Evolutionary conservation across 2,888 invertebrate species (phyloP).

Genomic region (Andrena hattorfiana): DNA sequence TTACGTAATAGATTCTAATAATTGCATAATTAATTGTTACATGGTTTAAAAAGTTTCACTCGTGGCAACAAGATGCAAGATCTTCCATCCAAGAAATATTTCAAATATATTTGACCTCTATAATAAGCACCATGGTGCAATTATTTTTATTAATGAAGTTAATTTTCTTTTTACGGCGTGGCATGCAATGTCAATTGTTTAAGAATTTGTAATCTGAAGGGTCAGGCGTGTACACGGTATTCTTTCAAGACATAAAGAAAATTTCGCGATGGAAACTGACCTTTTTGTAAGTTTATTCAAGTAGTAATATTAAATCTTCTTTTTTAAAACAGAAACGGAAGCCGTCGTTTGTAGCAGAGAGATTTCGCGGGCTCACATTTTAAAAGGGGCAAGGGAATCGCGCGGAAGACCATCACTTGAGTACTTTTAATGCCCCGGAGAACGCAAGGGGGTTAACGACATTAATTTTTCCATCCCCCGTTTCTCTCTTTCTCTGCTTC

Average conservation of each 20-base stretch:
- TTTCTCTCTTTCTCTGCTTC: conserved; percentile 60
- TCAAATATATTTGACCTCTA: too few species aligned
- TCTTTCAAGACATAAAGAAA: not conserved
- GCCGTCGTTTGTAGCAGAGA: conserved; percentile 41
- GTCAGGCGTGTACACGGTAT: not conserved
- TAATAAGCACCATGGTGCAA: too few species aligned
- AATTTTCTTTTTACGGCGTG: too few species aligned
- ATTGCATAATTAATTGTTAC: too few species aligned
- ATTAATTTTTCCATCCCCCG: conserved; percentile 76
- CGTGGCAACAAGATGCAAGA: too few species aligned
- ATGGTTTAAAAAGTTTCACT: too few species aligned
- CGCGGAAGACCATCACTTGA: conserved; percentile 71
- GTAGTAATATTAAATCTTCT: conserved; percentile 40
- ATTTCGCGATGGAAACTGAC: not conserved
- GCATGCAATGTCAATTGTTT: too few species aligned
- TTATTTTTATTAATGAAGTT: too few species aligned
- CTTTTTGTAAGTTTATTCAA: conserved; percentile 25
- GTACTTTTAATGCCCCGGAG: conserved; percentile 76
- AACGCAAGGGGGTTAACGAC: conserved; percentile 73
- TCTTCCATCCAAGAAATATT: too few species aligned
- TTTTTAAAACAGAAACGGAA: conserved; percentile 37
- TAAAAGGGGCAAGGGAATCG: conserved; percentile 69
- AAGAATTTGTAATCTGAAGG: not conserved
- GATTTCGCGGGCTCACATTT: conserved; percentile 71
- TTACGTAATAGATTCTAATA: too few species aligned